Percentiles rank a stretch among this genome's conserved stretches.
Evolutionary conservation across 2,113 vertebrate species (phyloP).

Genomic region (Struthio camelus): DNA sequence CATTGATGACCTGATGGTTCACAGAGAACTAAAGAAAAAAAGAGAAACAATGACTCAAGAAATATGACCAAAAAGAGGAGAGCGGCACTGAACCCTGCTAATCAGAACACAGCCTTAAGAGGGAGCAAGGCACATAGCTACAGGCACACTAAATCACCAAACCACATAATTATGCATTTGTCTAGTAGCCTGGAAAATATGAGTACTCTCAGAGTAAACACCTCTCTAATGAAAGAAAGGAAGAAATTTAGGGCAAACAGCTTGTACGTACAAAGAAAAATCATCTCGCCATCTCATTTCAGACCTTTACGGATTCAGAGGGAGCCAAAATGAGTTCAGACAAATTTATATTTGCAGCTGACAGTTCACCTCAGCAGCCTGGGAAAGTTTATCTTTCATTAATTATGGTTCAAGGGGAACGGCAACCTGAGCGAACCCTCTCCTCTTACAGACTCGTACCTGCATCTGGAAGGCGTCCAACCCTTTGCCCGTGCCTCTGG

Average conservation of each 20-base stretch:
- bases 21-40: background rate
- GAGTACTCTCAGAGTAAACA: background rate
- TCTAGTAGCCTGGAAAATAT: background rate
- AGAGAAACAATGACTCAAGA: background rate
- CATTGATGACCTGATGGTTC: background rate
- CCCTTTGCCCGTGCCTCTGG: conserved; percentile 7
- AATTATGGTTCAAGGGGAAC: conserved; percentile 60
- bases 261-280: background rate
- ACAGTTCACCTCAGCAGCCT: conserved; percentile 29
- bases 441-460: conserved; percentile 46
- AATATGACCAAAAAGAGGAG: background rate
- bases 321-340: conserved; percentile 15
- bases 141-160: background rate
- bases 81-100: background rate
- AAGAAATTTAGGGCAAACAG: background rate
- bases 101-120: background rate
- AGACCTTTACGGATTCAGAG: background rate
- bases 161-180: background rate
- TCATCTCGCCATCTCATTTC: background rate
- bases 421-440: conserved; percentile 48
- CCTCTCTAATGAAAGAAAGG: background rate
- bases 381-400: conserved; percentile 55
- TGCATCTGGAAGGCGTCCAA: conserved; percentile 21
- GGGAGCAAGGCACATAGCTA: background rate
- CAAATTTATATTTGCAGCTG: conserved; percentile 23